Evolutionary conservation across 2,797 vertebrate genomes (phyloP).

Genomic region (Pelodytes ibericus): DNA sequence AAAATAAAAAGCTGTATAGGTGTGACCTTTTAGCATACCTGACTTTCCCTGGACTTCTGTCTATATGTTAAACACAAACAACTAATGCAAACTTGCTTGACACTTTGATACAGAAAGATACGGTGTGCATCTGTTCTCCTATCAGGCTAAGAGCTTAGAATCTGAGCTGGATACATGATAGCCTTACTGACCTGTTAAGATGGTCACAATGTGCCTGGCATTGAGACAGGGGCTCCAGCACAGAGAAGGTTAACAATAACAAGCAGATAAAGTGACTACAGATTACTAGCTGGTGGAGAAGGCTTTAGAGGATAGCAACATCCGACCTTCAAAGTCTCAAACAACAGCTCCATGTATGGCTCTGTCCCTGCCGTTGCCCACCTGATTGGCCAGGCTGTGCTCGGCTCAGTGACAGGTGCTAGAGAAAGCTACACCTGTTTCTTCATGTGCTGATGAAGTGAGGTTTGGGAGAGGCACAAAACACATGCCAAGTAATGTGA

Average conservation of each 20-base stretch:
- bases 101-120: not conserved
- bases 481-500: constrained; percentile 66
- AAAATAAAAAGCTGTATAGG: too few species aligned
- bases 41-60: too few species aligned
- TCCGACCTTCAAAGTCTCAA: constrained; percentile 63
- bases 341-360: constrained; percentile 68
- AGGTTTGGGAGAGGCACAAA: constrained; percentile 36
- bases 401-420: constrained; percentile 56
- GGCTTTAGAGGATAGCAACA: constrained; percentile 61
- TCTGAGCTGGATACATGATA: constrained; percentile 3
- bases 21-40: too few species aligned
- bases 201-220: constrained; percentile 39
- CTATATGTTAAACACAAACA: too few species aligned
- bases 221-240: constrained; percentile 47
- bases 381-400: constrained; percentile 60
- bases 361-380: constrained; percentile 56
- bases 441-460: constrained; percentile 60
- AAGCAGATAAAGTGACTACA: constrained; percentile 64
- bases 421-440: constrained; percentile 63
- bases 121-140: too few species aligned
- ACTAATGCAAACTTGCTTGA: not conserved
- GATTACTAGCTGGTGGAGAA: constrained; percentile 62
- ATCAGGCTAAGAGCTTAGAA: not conserved
- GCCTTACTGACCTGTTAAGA: constrained; percentile 19
- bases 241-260: constrained; percentile 64